Percentiles rank a stretch among this genome's conserved stretches.
Evolutionary conservation across 2,888 invertebrate species (phyloP).

Genomic region (Nematopogon swammerdamellus): DNA sequence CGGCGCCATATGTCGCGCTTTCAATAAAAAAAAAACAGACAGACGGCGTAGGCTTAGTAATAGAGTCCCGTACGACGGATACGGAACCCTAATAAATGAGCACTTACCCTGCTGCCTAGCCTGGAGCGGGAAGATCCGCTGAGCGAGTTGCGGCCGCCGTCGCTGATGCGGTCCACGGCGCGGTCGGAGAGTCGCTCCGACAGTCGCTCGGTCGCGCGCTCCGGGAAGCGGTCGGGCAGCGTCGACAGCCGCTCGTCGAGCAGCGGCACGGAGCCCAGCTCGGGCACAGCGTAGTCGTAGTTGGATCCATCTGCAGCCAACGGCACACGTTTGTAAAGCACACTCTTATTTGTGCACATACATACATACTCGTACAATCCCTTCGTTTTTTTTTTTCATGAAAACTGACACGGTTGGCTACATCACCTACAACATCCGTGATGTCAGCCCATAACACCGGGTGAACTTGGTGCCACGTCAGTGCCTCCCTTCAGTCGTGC

Average conservation of each 20-base stretch:
- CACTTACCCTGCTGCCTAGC: slow-evolving; percentile 25
- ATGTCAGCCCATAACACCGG: no score
- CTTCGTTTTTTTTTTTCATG: no score
- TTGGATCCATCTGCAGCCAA: slow-evolving; percentile 61
- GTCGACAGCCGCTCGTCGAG: slow-evolving; percentile 38
- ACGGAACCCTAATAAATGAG: not conserved
- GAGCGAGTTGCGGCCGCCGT: slow-evolving; percentile 13
- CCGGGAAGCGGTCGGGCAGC: slow-evolving; percentile 15
- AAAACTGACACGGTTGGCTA: no score
- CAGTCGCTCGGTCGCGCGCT: slow-evolving; percentile 17
- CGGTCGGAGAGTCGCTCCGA: slow-evolving; percentile 28
- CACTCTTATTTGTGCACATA: not conserved
- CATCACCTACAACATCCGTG: no score
- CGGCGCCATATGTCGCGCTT: no score
- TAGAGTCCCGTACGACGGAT: no score
- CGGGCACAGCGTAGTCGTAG: slow-evolving; percentile 78
- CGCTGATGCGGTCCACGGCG: not conserved
- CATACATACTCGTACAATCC: no score
- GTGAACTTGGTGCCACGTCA: no score
- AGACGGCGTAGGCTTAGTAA: no score
- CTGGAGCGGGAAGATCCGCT: slow-evolving; percentile 26
- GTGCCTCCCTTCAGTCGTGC: no score
- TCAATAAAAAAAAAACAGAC: no score
- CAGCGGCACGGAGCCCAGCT: slow-evolving; percentile 66
- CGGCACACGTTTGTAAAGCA: no score